phyloP scores from a whole-genome alignment of 53 echinoderm and acorn worm species.

The Paelopatides confundens region DNA sequence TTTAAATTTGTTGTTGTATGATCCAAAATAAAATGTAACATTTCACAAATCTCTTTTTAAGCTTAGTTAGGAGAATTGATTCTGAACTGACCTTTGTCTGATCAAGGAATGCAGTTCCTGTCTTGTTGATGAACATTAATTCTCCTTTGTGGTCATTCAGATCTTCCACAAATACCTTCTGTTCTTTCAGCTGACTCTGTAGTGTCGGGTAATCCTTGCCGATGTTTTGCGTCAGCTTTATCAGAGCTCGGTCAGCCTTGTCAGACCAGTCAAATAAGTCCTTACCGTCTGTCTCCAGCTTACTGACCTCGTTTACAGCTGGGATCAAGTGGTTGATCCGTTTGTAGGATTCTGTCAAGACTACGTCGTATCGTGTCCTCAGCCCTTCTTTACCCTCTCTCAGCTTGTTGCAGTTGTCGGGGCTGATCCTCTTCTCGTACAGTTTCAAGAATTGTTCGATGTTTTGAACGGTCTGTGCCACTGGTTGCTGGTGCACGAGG shows the following conservation, averaged over 20 bases:
- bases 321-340: conserved; percentile 87
- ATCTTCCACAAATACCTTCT: conserved; percentile 81
- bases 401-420: conserved; percentile 77
- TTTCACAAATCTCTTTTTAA: neutral
- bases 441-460: conserved; percentile 81
- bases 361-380: conserved; percentile 84
- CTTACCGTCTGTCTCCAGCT: conserved; percentile 78
- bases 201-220: conserved; percentile 83
- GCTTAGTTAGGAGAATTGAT: neutral
- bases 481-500: conserved; percentile 80
- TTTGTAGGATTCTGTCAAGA: conserved; percentile 87
- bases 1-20: too few relatives aligned
- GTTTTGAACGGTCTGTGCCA: conserved; percentile 83
- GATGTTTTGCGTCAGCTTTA: conserved; percentile 63
- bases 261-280: conserved; percentile 82
- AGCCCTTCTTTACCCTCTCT: conserved; percentile 77
- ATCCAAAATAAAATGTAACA: too few relatives aligned
- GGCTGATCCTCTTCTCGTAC: conserved; percentile 77
- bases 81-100: conserved; percentile 70
- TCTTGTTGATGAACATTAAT: conserved; percentile 94
- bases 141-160: conserved; percentile 97
- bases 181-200: conserved; percentile 82
- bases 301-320: conserved; percentile 80
- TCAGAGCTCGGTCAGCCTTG: conserved; percentile 64
- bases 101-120: conserved; percentile 75